Conservation (phyloP, 2,797 vertebrate species). For the Sus cebifrons region DNA sequence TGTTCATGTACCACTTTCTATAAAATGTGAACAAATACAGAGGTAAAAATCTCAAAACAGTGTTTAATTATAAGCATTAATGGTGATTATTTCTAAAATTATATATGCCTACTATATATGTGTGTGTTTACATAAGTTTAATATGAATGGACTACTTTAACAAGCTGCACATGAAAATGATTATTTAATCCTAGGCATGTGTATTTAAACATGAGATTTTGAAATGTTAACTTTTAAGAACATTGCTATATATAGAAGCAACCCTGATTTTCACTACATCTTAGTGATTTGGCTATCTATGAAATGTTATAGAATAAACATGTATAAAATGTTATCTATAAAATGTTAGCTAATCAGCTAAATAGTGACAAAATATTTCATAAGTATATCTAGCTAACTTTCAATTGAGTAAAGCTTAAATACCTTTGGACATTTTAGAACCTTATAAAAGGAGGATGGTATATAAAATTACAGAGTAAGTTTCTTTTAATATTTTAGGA, state of each 20-base stretch:
- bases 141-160: background rate
- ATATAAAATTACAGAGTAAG: slow-evolving; percentile 45
- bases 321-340: background rate
- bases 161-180: slow-evolving; percentile 6
- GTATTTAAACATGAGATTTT: slow-evolving; percentile 44
- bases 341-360: slow-evolving; percentile 53
- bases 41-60: background rate
- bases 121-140: slow-evolving; percentile 36
- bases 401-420: slow-evolving; percentile 54
- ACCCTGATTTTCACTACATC: slow-evolving; percentile 33
- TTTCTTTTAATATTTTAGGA: slow-evolving; percentile 23
- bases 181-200: background rate
- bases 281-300: slow-evolving; percentile 48
- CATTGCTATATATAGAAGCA: background rate
- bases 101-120: background rate
- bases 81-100: slow-evolving; percentile 51
- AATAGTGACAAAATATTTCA: slow-evolving; percentile 36
- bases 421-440: slow-evolving; percentile 30
- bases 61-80: background rate
- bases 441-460: background rate
- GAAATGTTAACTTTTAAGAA: slow-evolving; percentile 64
- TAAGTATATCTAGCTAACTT: background rate
- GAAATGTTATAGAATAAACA: slow-evolving; percentile 9
- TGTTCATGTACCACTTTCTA: background rate
- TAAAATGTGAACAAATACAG: slow-evolving; percentile 34